These are phyloP conservation scores for Trissolcus basalis DNA, from an alignment of 1,140 invertebrate genomes.

Conservation along the genomic window DNA sequence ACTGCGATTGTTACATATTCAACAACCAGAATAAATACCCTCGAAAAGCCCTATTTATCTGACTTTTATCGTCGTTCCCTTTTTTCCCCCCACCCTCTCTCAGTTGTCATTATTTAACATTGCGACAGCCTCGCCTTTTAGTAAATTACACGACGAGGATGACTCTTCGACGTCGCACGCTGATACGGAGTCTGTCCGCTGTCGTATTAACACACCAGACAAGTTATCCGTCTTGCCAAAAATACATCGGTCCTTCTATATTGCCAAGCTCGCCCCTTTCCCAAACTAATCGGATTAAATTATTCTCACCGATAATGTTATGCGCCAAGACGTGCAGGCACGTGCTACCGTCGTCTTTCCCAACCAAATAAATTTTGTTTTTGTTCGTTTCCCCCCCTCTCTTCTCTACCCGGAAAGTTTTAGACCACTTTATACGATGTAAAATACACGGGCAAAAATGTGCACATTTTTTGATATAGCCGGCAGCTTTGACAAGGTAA, in stretches of 20 bases:
- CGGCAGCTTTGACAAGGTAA: too few relatives aligned
- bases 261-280: conserved; percentile 18
- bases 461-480: too few relatives aligned
- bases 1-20: conserved; percentile 38
- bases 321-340: conserved; percentile 51
- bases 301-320: conserved; percentile 63
- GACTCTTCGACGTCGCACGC: conserved; percentile 44
- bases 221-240: conserved; percentile 52
- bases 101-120: conserved; percentile 2
- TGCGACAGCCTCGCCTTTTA: conserved; percentile 43
- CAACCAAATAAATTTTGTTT: too few relatives aligned
- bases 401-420: too few relatives aligned
- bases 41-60: conserved; percentile 18
- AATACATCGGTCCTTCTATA: conserved; percentile 26
- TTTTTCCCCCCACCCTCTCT: conserved; percentile 16
- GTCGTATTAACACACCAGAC: conserved; percentile 51
- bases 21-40: conserved; percentile 3
- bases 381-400: background rate
- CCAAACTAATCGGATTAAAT: conserved; percentile 63
- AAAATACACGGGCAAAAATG: too few relatives aligned
- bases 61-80: conserved; percentile 5
- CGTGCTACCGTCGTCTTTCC: conserved; percentile 25
- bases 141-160: conserved; percentile 52
- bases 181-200: conserved; percentile 48
- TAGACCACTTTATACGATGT: too few relatives aligned